Percentiles rank a stretch among this genome's conserved stretches.
Conservation (phyloP, 1,140 invertebrate species). For the Acromyrmex echinatior region DNA sequence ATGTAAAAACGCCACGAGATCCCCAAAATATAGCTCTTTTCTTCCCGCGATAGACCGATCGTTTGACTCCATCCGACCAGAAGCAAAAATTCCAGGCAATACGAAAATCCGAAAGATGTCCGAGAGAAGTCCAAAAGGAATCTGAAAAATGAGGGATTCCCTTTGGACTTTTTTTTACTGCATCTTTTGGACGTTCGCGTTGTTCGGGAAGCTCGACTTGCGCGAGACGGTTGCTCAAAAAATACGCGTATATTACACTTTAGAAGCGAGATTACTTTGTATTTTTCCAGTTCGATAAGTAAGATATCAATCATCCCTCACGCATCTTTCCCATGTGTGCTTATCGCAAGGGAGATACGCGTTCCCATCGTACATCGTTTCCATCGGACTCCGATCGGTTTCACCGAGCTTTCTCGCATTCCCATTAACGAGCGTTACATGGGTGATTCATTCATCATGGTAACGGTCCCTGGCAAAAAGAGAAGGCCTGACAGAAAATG, state of each 20-base stretch:
- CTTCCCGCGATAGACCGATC: conserved; percentile 51
- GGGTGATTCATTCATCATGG: conserved; percentile 16
- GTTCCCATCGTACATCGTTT: conserved; percentile 9
- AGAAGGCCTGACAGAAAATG: background rate
- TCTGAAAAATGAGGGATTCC: background rate
- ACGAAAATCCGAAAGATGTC: background rate
- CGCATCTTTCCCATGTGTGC: background rate
- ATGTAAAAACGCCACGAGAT: background rate
- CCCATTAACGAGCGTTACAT: conserved; percentile 20
- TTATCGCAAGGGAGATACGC: background rate
- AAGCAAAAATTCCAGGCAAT: conserved; percentile 26
- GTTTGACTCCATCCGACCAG: conserved; percentile 28
- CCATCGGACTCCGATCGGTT: conserved; percentile 24
- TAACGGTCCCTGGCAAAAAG: background rate
- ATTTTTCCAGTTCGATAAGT: conserved; percentile 54
- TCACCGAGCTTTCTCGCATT: conserved; percentile 38
- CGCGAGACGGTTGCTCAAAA: conserved; percentile 72
- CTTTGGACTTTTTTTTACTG: background rate
- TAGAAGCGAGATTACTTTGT: conserved; percentile 66
- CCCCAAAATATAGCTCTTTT: conserved; percentile 23
- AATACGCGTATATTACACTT: conserved; percentile 56
- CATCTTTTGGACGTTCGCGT: conserved; percentile 25
- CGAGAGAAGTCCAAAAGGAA: background rate
- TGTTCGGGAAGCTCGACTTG: conserved; percentile 27
- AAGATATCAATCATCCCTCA: conserved; percentile 23